Base-by-base conservation (phyloP, 23 tunicate species). In the Halocynthia aurantium region DNA sequence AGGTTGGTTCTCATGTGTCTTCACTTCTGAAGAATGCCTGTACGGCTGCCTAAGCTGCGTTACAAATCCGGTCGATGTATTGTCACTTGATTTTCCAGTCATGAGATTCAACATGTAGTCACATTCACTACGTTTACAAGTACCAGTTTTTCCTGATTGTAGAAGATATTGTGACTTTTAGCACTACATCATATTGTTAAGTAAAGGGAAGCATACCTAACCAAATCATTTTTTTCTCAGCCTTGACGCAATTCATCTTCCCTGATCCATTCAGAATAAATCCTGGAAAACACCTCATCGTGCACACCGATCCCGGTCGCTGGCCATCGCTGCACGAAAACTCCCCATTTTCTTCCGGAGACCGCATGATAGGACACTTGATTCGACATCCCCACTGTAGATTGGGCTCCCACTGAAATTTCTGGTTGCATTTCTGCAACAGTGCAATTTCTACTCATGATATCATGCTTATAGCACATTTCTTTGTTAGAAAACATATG, bases 241-340 rank as follows among this genome's bases (percentile, higher is more conserved):
- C 13, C 21, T 74, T 53, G 10, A 5, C 21, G 57, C 78, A 74
- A 7, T 5, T 54, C 8, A 74, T 74, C 15, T 50, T 52, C 7
- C 63, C 20, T 31, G 64, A 6, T 10, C 56, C 56, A 54, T 74
- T 64, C 22, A 17, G 78, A 8, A 74, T 53, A 54, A 54, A 74
- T 74, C 78, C 78, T 12, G 64, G 18, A 8, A 5, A 17, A 64
- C 78, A 74, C 22, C 55, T 21, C 9, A 74, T 15, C 10, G 10
- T 21, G 65, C 78, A 74, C 51, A 51, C 61, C 9, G 62, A 51
- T 74, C 78, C 78, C 13, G 78, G 64, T 74, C 64, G 60, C 55
- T 52, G 60, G 11, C 78, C 63, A 10, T 56, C 78, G 56, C 60
- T 18, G 31, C 78, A 74, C 22, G 15, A 51, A n/a, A 54, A 74